Base-by-base conservation (phyloP, 2,888 invertebrate species). In the Tolmerus cingulatus region DNA sequence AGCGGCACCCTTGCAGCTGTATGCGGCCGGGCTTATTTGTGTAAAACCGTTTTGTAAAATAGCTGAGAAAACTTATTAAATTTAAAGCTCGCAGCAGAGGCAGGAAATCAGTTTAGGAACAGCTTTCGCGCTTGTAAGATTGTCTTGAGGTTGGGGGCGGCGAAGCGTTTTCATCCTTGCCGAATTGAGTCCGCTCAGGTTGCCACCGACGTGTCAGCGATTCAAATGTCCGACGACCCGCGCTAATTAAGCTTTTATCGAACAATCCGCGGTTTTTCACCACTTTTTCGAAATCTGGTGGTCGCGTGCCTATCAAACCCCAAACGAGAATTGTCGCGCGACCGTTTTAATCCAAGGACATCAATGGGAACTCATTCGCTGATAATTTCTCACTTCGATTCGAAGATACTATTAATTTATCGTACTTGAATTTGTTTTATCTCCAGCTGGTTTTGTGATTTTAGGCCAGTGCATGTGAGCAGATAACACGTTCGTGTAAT, bases 1-100 rank as follows among this genome's bases (percentile, higher is more conserved):
- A 86, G 76, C 77, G 86, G 55, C 55, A 51, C 77, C 23, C n/a
- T 76, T 16, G 16, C 76, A 34, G 27, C 76, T 76, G 76, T 40
- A 76, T 40, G 34, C 37, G 66, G 66, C 66, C 66, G 66, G 66
- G 23, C 27, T 23, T 66, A 66, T 66, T 66, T 66, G 66, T 66
- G 66, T 66, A 66, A 66, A 66, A 27, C 9, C 9, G 51, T 66
- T 27, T 66, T 66, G 66, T 66, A 66, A 27, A 66, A 19, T 66
- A 66, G 66, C 66, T 27, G 66, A 66, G 66, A 23, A 66, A 66
- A 66, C 27, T 23, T 66, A 66, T 66, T 66, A 66, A 66, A 66
- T 66, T 66, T 66, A 66, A 66, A 66, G 66, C 66, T 66, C 27
- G 23, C 2, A 8, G 9, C 66, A 66, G 66, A 19, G 66, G 9